Evolutionary conservation across 1,140 invertebrate species (phyloP).

Genomic region (Lamellibrachia luymesi): DNA sequence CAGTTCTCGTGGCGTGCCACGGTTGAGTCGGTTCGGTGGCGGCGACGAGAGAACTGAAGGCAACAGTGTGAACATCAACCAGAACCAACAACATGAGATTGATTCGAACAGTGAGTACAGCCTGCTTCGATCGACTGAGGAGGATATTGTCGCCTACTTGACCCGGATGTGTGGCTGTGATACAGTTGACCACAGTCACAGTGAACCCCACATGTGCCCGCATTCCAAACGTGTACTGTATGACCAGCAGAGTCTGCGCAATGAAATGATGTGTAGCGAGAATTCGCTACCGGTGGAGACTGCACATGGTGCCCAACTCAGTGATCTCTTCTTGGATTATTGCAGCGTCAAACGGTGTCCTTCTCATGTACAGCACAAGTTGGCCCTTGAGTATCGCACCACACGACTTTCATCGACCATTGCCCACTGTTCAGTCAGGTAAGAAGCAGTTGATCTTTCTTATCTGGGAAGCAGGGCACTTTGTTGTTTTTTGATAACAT

Average conservation of each 20-base stretch:
- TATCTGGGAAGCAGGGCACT: too few species aligned
- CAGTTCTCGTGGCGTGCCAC: background rate
- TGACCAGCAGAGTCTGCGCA: background rate
- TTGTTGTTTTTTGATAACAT: too few species aligned
- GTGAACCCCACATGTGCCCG: too few species aligned
- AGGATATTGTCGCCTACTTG: background rate
- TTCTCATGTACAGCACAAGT: background rate
- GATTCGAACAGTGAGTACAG: background rate
- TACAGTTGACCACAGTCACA: background rate
- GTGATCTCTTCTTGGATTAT: background rate
- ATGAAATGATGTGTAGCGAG: background rate
- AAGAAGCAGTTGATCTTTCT: background rate
- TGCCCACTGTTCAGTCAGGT: background rate
- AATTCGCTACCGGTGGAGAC: background rate
- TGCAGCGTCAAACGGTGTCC: background rate
- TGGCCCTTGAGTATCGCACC: background rate
- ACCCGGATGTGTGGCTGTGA: background rate
- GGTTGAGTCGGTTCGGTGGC: too few species aligned
- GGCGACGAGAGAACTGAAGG: background rate
- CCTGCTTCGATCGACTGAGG: background rate
- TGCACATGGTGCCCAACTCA: background rate
- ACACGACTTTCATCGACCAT: background rate
- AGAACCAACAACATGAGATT: background rate
- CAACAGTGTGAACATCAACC: background rate
- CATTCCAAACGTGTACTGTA: background rate